Percentiles rank a stretch among this genome's conserved stretches.
These are phyloP conservation scores for Gambusia affinis DNA, from an alignment of 2,113 vertebrate species.

Conservation along the genomic window DNA sequence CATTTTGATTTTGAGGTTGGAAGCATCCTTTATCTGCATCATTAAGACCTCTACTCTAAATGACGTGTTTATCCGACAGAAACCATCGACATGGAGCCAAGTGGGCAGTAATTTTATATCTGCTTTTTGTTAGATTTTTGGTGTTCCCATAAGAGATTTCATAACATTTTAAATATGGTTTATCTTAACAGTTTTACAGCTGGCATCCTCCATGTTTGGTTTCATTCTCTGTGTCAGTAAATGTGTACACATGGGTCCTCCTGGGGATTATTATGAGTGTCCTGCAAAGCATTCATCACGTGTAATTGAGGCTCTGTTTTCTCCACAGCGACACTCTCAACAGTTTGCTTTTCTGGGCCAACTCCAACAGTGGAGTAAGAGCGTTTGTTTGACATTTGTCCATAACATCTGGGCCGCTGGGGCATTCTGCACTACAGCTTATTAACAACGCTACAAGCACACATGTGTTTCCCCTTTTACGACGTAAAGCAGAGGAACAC, in stretches of 20 bases:
- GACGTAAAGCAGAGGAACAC: constrained; percentile 72
- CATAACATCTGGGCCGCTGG: constrained; percentile 81
- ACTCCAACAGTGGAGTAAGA: constrained; percentile 68
- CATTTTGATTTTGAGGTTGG: constrained; percentile 13
- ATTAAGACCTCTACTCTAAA: neutral
- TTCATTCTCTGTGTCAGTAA: constrained; percentile 36
- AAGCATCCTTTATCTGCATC: constrained; percentile 24
- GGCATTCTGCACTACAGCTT: constrained; percentile 75
- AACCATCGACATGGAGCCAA: constrained; percentile 2
- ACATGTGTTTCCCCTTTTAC: constrained; percentile 84
- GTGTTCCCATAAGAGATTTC: constrained; percentile 1
- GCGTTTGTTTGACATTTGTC: constrained; percentile 82
- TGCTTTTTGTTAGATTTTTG: constrained; percentile 2
- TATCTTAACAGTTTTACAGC: constrained; percentile 9
- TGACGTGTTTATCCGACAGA: constrained; percentile 13
- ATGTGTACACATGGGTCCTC: constrained; percentile 23
- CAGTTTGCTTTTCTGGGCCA: constrained; percentile 44
- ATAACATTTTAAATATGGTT: neutral
- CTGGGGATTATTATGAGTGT: constrained; percentile 38
- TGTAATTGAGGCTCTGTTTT: constrained; percentile 59
- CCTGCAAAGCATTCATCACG: constrained; percentile 63
- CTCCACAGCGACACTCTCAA: constrained; percentile 54
- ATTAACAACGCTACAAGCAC: constrained; percentile 81
- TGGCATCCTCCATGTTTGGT: constrained; percentile 35
- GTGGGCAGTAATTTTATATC: constrained; percentile 10